Base-by-base conservation (phyloP, 1,140 invertebrate species). In the Drosophila nigrodunni region DNA sequence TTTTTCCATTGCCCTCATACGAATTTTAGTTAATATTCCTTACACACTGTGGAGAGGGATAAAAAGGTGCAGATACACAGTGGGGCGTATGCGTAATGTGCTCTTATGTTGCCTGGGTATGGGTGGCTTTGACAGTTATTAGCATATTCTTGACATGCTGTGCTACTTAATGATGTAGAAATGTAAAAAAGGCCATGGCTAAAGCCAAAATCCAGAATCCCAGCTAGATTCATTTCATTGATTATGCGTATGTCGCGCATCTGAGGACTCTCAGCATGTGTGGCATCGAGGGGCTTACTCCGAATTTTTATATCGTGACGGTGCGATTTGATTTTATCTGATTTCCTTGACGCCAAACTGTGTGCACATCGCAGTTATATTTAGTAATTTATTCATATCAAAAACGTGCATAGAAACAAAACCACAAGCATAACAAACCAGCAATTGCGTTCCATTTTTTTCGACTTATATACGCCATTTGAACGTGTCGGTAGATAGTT, bases 91-190 rank as follows among this genome's bases (percentile, higher is more conserved):
- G 37, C 58, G 62, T 25, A 50, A 44, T 9, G 9, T 57, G 13
- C 11, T 49, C 35, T 34, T 25, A n/a, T 39, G 49, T 50, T 13
- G 34, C 6, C 25, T 21, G 3, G 2, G 4, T 21, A 34, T 18
- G 7, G 4, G 34, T 41, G 58, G 35, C 15, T 11, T 35, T 49
- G 52, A 47, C 25, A 60, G 37, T 60, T 78, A 80, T 81, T 68
- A 81, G 71, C 77, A 85, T 74, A 85, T 77, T 78, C 61, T 64
- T 75, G 58, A 72, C 78, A 78, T 69, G 78, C 64, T 73, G 75
- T 76, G 82, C 82, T 77, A 79, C 76, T 82, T 86, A 86, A 86
- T 86, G 78, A 86, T 82, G 82, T 76, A 72, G 66, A 75, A 69
- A 83, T 73, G 78, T 75, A 66, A 59, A 73, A 46, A 47, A 59